Percentiles rank a stretch among this genome's conserved stretches.
Evolutionary conservation across 2,888 invertebrate genomes (phyloP).

Genomic region (Drosophila putrida): DNA sequence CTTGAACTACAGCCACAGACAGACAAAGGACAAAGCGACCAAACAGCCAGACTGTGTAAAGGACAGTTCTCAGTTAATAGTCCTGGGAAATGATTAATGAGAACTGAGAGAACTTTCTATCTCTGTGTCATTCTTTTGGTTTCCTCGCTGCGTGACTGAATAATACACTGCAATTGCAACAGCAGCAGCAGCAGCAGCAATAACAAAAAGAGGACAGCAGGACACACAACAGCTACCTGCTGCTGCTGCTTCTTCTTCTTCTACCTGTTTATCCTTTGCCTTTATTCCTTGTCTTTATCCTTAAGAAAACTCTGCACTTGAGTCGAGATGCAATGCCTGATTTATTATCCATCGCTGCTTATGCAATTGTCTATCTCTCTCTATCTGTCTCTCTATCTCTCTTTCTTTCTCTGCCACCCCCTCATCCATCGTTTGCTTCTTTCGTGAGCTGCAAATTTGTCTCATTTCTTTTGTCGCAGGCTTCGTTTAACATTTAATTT

Average conservation of each 20-base stretch:
- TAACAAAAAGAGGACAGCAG: background rate
- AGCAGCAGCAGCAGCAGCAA: background rate
- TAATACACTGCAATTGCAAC: slow-evolving; percentile 5
- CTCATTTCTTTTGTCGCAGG: slow-evolving; percentile 53
- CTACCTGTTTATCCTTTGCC: slow-evolving; percentile 6
- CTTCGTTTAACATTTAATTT: slow-evolving; percentile 60
- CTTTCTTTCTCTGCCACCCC: background rate
- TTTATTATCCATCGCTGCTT: slow-evolving; percentile 19
- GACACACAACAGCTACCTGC: background rate
- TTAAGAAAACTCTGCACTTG: background rate
- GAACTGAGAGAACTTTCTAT: background rate
- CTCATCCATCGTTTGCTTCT: background rate
- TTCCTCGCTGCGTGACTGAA: slow-evolving; percentile 13
- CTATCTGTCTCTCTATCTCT: background rate
- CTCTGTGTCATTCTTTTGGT: background rate
- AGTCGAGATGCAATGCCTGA: background rate
- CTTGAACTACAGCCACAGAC: slow-evolving; percentile 26
- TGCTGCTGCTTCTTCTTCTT: background rate
- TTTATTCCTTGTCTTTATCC: background rate
- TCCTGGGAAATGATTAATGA: slow-evolving; percentile 22
- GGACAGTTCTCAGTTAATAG: slow-evolving; percentile 12
- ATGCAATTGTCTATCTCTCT: slow-evolving; percentile 32
- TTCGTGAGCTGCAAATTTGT: slow-evolving; percentile 40
- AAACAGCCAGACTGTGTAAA: background rate
- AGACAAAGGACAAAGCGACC: background rate